phyloP scores from a whole-genome alignment of 1,140 invertebrate species.

The Chironomus striatipennis region DNA sequence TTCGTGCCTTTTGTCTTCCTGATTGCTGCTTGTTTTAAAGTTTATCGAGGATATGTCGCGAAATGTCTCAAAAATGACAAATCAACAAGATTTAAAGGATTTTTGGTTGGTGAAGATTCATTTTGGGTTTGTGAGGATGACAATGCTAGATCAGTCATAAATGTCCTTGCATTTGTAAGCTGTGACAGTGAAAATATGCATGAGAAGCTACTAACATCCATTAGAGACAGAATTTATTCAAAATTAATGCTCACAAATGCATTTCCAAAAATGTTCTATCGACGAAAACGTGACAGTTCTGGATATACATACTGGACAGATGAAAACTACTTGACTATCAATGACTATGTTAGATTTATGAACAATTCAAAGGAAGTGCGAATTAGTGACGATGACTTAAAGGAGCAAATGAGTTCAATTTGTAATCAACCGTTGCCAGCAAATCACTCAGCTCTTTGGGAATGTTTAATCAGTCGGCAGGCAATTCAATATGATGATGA shows the following conservation, averaged over 20 bases:
- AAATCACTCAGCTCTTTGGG: constrained; percentile 33
- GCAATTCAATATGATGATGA: constrained; percentile 26
- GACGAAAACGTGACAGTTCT: constrained; percentile 29
- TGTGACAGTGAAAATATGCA: constrained; percentile 27
- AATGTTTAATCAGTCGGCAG: constrained; percentile 34
- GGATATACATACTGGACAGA: constrained; percentile 38
- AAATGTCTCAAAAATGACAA: neutral
- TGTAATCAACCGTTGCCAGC: constrained; percentile 33
- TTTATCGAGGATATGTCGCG: neutral
- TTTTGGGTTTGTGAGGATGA: constrained; percentile 37
- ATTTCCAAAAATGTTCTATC: constrained; percentile 33
- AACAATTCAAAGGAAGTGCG: constrained; percentile 29
- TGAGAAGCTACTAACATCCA: constrained; percentile 29
- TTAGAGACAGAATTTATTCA: constrained; percentile 30
- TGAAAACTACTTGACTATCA: constrained; percentile 29
- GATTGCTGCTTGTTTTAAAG: neutral
- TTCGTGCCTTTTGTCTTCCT: neutral
- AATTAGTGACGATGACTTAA: constrained; percentile 29
- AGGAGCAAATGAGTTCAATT: constrained; percentile 28
- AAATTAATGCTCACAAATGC: constrained; percentile 29
- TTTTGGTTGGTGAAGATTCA: constrained; percentile 35
- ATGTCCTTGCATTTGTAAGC: constrained; percentile 34
- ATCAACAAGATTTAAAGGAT: constrained; percentile 31
- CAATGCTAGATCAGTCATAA: constrained; percentile 33
- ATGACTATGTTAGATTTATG: constrained; percentile 31